phyloP scores from a whole-genome alignment of 2,797 vertebrate genomes.

The Astyanax mexicanus region DNA sequence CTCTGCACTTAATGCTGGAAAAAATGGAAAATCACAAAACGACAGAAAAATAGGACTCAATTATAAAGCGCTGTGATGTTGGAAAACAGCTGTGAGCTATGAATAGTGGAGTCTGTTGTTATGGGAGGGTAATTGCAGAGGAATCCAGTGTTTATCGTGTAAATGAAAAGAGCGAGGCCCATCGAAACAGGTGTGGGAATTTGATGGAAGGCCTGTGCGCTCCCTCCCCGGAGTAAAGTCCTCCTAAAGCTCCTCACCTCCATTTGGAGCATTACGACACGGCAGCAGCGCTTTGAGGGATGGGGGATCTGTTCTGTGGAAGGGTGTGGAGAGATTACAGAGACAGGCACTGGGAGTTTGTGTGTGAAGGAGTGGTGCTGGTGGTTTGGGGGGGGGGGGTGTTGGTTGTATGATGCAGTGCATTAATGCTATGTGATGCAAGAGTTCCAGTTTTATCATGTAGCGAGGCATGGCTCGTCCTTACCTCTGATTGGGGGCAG shows the following conservation, averaged over 20 bases:
- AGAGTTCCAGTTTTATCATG: slow-evolving; percentile 56
- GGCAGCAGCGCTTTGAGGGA: slow-evolving; percentile 52
- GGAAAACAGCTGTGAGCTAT: slow-evolving; percentile 65
- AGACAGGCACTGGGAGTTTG: slow-evolving; percentile 44
- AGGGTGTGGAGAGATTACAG: slow-evolving; percentile 54
- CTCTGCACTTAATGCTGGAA: slow-evolving; percentile 32
- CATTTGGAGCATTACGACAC: slow-evolving; percentile 65
- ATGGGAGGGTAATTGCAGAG: slow-evolving; percentile 61
- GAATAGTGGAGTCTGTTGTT: slow-evolving; percentile 58
- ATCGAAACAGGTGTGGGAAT: slow-evolving; percentile 68
- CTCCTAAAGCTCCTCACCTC: slow-evolving; percentile 55
- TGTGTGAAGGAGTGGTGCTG: slow-evolving; percentile 11
- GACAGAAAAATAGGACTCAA: slow-evolving; percentile 43
- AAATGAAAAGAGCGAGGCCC: slow-evolving; percentile 62
- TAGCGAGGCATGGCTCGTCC: slow-evolving; percentile 46
- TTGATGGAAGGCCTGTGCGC: slow-evolving; percentile 42
- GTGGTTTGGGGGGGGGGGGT: no score
- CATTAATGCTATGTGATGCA: slow-evolving; percentile 63
- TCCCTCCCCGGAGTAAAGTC: slow-evolving; percentile 49
- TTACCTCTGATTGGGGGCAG: slow-evolving; percentile 31
- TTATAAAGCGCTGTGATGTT: slow-evolving; percentile 59
- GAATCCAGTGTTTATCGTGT: slow-evolving; percentile 67
- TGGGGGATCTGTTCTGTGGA: slow-evolving; percentile 33
- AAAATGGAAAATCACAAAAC: slow-evolving; percentile 32
- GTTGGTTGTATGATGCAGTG: slow-evolving; percentile 51